These are phyloP conservation scores for Triplophysa bombifrons DNA, from an alignment of 2,797 vertebrate species.

Conservation along the genomic window DNA sequence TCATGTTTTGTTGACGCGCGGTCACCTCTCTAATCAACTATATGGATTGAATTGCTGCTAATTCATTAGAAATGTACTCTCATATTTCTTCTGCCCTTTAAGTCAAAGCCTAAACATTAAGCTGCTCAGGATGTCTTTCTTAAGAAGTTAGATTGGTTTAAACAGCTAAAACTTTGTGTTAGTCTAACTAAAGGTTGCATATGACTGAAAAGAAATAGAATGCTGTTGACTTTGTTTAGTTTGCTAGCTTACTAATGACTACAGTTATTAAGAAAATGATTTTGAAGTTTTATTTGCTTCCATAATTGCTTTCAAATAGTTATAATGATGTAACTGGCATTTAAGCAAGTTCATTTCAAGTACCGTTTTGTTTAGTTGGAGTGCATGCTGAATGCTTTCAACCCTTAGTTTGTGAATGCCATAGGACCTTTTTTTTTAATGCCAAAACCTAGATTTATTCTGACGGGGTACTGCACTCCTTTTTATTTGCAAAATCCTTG, in stretches of 20 bases:
- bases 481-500: constrained; percentile 43
- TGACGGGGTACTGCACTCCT: constrained; percentile 35
- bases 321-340: constrained; percentile 17
- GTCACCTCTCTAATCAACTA: constrained; percentile 46
- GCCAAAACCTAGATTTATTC: constrained; percentile 36
- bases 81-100: constrained; percentile 57
- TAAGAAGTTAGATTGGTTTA: constrained; percentile 37
- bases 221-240: constrained; percentile 53
- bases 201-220: constrained; percentile 42
- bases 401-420: constrained; percentile 19
- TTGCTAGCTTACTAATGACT: constrained; percentile 40
- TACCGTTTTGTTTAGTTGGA: constrained; percentile 22
- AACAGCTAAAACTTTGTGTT: constrained; percentile 41
- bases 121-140: constrained; percentile 55
- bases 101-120: constrained; percentile 47
- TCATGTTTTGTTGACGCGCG: constrained; percentile 43
- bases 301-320: constrained; percentile 26
- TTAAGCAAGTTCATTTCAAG: constrained; percentile 14
- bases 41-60: constrained; percentile 58
- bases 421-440: constrained; percentile 24
- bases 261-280: constrained; percentile 1
- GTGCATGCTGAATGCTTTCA: constrained; percentile 39
- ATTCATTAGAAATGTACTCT: constrained; percentile 52
- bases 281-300: constrained; percentile 38
- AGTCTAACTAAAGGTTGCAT: constrained; percentile 40